Evolutionary conservation across 2,888 invertebrate genomes (phyloP).

Genomic region (Eremobia ochroleuca): DNA sequence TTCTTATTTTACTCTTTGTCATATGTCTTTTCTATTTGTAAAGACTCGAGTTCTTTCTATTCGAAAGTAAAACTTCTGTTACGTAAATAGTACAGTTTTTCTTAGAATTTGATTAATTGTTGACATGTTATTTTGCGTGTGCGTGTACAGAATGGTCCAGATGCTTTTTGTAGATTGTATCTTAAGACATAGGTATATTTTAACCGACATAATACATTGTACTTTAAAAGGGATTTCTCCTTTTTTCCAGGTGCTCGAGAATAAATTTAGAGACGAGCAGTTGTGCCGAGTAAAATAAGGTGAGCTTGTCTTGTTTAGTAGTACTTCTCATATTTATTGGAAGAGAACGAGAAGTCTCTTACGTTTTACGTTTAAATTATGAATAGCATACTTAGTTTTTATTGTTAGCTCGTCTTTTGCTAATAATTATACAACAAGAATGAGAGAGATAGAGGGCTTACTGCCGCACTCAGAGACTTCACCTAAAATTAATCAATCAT

Average conservation of each 20-base stretch:
- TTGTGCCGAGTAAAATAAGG: conserved; percentile 36
- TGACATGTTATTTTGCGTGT: conserved; percentile 23
- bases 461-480: too few species aligned
- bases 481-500: too few species aligned
- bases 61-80: background rate
- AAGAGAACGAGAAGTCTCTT: background rate
- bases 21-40: background rate
- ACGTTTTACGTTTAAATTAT: background rate
- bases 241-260: conserved; percentile 46
- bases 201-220: background rate
- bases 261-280: conserved; percentile 17
- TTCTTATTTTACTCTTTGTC: background rate
- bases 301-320: conserved; percentile 20
- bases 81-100: background rate
- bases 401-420: background rate
- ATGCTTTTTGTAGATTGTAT: conserved; percentile 30
- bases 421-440: background rate
- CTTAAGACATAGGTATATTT: background rate
- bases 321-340: background rate
- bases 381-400: background rate
- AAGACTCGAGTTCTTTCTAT: too few species aligned
- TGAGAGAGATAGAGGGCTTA: background rate
- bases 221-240: conserved; percentile 12
- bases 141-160: background rate
- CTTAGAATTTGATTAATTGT: conserved; percentile 12